Evolutionary conservation across 1,140 invertebrate species (phyloP), one percentile per base, ranked within the genome.

Genomic region (Drosophila elegans): DNA sequence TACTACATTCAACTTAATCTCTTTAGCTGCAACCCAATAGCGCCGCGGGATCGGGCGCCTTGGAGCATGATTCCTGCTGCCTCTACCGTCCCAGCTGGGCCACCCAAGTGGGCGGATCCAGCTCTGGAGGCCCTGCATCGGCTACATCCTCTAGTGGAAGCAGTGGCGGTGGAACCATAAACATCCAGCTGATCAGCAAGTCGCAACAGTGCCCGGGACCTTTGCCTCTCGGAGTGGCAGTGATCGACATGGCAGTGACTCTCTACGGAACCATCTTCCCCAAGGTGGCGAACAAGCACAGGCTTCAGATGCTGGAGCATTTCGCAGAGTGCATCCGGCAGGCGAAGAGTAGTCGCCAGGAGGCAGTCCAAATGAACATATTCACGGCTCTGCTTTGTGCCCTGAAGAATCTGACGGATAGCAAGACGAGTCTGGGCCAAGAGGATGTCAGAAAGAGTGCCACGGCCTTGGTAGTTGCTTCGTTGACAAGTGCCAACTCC

Each of bases 281-380:
- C 2, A 95, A 97, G 55, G 97, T 99, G 5, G 97, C 97, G 3
- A 97, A 98, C 85, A 99, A 99, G 89, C 98, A 99, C 93, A 94
- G 98, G 68, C 93, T 98, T 41, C 98, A 99, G 93, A 98, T 99
- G 96, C 93, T 99, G 38, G 97, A 98, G 63, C 98, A 99, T 91
- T 99, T 99, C 89, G 95, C 95, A 38, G 98, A 99, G 86, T 98
- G 98, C 90, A 97, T 99, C 53, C 95, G 96, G 77, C 97, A 98
- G 83, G 97, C 97, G 0, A 99, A 99, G 92, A 97, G 97, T 7
- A 95, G 95, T 2, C 94, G 97, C 16, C 97, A 98, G 92, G 98
- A 99, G 92, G 98, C 98, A 2, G 96, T 99, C 16, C 98, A 99
- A 92, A 97, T 99, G 93, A 99, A 99, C 93, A 97, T 99, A 49